Evolutionary conservation across 2,113 vertebrate species (phyloP).

Genomic region (Pristiophorus japonicus): DNA sequence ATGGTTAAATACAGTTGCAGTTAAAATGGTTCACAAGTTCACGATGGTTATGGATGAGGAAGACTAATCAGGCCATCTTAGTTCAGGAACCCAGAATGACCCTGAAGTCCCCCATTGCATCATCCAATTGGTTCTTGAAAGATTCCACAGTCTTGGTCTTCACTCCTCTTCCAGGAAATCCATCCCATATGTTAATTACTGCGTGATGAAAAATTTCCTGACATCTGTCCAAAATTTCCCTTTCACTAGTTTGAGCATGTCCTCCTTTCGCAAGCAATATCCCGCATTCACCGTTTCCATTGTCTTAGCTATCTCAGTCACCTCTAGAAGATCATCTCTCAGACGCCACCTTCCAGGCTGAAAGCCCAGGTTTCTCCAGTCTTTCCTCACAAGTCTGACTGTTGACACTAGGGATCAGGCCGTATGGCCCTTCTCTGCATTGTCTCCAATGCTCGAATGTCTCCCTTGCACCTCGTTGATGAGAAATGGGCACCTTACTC

Average conservation of each 20-base stretch:
- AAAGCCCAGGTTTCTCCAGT: background rate
- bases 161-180: background rate
- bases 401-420: background rate
- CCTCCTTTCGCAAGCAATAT: background rate
- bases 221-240: background rate
- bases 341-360: background rate
- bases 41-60: background rate
- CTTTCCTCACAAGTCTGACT: too few species aligned
- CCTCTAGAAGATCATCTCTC: background rate
- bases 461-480: background rate
- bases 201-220: background rate
- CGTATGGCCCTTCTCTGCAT: background rate
- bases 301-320: background rate
- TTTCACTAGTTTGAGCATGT: background rate
- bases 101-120: background rate
- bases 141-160: background rate
- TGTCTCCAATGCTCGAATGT: background rate
- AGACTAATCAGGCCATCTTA: background rate
- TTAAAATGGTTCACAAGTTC: background rate
- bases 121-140: background rate
- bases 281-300: background rate
- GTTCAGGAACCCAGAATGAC: background rate
- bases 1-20: background rate
- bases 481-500: background rate
- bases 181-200: background rate